Conservation (phyloP, 2,113 vertebrate genomes). For the Antechinus flavipes region DNA sequence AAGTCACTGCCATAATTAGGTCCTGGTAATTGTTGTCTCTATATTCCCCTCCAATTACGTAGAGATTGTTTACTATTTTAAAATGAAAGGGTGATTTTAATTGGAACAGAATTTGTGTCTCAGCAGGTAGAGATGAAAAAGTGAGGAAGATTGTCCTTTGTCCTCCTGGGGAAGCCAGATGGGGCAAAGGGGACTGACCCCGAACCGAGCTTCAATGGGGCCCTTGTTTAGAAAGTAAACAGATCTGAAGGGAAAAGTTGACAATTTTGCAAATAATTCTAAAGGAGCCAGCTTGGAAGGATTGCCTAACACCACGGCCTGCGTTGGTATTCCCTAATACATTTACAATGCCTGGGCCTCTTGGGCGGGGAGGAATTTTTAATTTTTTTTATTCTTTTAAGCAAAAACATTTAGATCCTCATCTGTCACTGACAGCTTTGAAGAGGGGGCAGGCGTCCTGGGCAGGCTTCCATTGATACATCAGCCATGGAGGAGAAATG, state of each 20-base stretch:
- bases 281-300: constrained; percentile 37
- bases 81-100: constrained; percentile 54
- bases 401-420: constrained; percentile 67
- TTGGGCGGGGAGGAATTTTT: constrained; percentile 49
- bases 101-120: constrained; percentile 56
- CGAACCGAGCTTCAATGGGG: constrained; percentile 44
- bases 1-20: constrained; percentile 1
- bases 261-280: constrained; percentile 53
- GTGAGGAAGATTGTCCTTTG: constrained; percentile 11
- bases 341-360: neutral
- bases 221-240: constrained; percentile 56
- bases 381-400: constrained; percentile 54
- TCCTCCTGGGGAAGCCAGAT: constrained; percentile 32
- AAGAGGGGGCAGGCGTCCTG: constrained; percentile 61
- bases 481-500: constrained; percentile 47
- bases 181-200: constrained; percentile 36
- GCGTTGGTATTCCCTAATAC: neutral
- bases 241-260: constrained; percentile 59
- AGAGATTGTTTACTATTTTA: constrained; percentile 54
- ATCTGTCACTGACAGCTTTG: constrained; percentile 62
- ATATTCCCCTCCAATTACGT: constrained; percentile 33
- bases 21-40: neutral
- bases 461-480: constrained; percentile 56
- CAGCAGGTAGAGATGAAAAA: constrained; percentile 59
- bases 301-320: neutral